Percentiles rank a stretch among this genome's conserved stretches.
Evolutionary conservation across 2,797 vertebrate genomes (phyloP).

Genomic region (Amphiprion clarkii): DNA sequence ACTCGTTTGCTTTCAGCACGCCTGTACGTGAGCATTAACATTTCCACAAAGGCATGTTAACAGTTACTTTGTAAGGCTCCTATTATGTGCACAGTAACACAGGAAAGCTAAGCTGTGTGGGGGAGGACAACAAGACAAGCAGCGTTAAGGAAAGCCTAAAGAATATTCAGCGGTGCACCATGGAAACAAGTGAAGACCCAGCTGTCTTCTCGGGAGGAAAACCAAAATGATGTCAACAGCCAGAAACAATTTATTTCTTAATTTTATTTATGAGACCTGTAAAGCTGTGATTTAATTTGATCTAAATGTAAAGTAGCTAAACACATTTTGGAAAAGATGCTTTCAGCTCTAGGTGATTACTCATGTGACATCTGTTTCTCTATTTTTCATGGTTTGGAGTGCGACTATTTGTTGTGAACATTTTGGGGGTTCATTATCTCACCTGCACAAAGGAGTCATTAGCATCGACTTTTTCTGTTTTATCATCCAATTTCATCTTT

Average conservation of each 20-base stretch:
- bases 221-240: constrained; percentile 16
- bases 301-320: background rate
- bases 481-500: constrained; percentile 2
- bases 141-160: constrained; percentile 31
- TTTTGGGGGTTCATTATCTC: background rate
- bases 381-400: background rate
- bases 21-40: constrained; percentile 9
- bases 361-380: background rate
- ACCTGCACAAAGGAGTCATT: constrained; percentile 1
- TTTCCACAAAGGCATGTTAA: constrained; percentile 10
- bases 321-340: background rate
- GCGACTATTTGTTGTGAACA: constrained; percentile 4
- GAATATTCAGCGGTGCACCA: constrained; percentile 52
- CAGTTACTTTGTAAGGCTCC: constrained; percentile 27
- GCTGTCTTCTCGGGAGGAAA: constrained; percentile 30
- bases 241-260: background rate
- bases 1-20: background rate
- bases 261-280: constrained; percentile 8
- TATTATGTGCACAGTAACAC: constrained; percentile 48
- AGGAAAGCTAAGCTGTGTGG: constrained; percentile 42
- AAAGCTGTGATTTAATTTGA: background rate
- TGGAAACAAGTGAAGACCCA: constrained; percentile 60
- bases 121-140: constrained; percentile 56
- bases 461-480: background rate
- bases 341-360: background rate